Base-by-base conservation (phyloP, 92 coral and sea anemone genomes). In the Epizoanthus ramosus region DNA sequence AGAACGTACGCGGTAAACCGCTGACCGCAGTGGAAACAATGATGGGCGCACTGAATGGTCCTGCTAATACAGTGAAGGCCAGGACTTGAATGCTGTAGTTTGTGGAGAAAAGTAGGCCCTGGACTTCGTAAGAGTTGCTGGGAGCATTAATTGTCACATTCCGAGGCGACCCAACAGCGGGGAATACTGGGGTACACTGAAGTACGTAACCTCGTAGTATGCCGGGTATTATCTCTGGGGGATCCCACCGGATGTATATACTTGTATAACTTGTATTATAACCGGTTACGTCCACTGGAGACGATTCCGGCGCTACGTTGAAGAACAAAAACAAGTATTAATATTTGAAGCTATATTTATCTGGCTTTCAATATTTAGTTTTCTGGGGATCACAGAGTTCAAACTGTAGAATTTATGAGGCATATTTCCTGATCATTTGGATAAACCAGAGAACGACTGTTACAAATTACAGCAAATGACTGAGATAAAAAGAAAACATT, bases 201-300 rank as follows among this genome's bases (percentile, higher is more conserved):
- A 67, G 43, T 25, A 67, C n/a, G 45, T 67, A 67, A 13, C 72
- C 72, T 9, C 18, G 72, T 67, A 67, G 72, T 67, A 33, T 14
- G 13, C 72, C 72, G n/a, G 72, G 72, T 18, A 33, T 33, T 24
- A 4, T 23, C 39, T 19, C 72, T 33, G 72, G 72, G 72, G 23
- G 72, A 31, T 31, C 72, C 72, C 72, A 67, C 50, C 31, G 21
- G 9, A 67, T 67, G 72, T 16, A 14, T 4, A 67, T 67, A 19
- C 72, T 67, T 41, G 72, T 28, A 67, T 25, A 67, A 8, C 72
- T 67, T 67, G 72, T 67, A 43, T 67, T 67, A 24, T 67, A 8
- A 12, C 72, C 72, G 13, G 14, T 67, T 3, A 67, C 21, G 72
- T 33, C 17, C 50, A 67, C 6, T 67, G 72, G 72, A 67, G 50